Base-by-base conservation (phyloP, 2,797 vertebrate genomes). In the Erithacus rubecula region DNA sequence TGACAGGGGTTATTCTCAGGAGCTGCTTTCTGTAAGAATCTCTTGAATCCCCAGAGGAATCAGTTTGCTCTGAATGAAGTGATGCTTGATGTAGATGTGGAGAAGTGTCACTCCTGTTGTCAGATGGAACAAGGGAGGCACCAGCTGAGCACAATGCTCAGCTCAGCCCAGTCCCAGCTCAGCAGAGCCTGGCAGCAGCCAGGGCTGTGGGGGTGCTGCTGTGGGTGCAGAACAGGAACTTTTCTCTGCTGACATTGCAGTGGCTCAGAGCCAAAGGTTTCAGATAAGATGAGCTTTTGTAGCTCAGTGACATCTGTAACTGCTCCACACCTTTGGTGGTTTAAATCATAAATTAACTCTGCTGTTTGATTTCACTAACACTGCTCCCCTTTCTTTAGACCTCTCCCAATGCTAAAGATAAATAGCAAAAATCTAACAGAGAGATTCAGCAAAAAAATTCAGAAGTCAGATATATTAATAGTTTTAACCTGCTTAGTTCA, bases 241-340 rank as follows among this genome's bases (percentile, higher is more conserved):
- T 53, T 91, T 74, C 70, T 89, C 30, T 79, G 53, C 46, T 94
- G 81, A 23, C 90, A 53, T 53, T 91, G 86, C 74, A 87, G 44
- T 85, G 74, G 27, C n/a, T 87, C 63, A 24, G 63, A 93, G 75
- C 34, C 16, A 32, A 24, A 53, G 24, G 41, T 53, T 72, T 94
- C 69, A 55, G 67, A 49, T 69, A 13, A 75, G 59, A 56, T 4
- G 12, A 70, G 37, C 46, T 72, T 94, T 83, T 79, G 32, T 52
- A 72, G 26, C 43, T 65, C n/a, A 4, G 0, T 41, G 74, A 64
- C 56, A 90, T 72, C 92, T 87, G 27, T 72, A 37, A 36, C 0
- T 90, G 59, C 43, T 83, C 59, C 27, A 22, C 1, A 24, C 62
- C 70, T 78, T 58, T 32, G 47, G 22, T 56, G 23, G n/a, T n/a